Evolutionary conservation across 2,888 invertebrate species (phyloP).

Genomic region (Acanthopleura granulata): DNA sequence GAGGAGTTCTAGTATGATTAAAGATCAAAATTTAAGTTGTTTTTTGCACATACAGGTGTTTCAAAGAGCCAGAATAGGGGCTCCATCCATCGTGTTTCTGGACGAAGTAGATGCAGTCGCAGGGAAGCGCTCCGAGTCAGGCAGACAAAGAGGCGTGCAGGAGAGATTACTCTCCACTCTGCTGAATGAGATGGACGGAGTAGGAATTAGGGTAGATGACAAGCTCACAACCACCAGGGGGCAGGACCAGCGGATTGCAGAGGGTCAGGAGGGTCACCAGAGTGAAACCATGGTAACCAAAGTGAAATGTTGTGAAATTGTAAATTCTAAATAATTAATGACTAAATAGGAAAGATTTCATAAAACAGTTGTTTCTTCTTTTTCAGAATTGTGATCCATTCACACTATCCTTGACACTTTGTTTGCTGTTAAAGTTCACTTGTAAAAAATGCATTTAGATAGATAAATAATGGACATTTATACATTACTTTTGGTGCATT

Average conservation of each 20-base stretch:
- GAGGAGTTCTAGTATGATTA: too few relatives aligned
- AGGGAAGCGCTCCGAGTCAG: conserved; percentile 62
- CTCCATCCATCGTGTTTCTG: conserved; percentile 76
- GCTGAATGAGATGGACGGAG: conserved; percentile 79
- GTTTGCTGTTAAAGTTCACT: too few relatives aligned
- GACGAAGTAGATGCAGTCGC: conserved; percentile 75
- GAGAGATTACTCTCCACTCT: conserved; percentile 76
- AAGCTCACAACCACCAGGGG: conserved; percentile 23
- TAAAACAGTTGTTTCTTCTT: too few relatives aligned
- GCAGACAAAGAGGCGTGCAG: conserved; percentile 70
- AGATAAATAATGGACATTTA: too few relatives aligned
- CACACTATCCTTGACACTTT: too few relatives aligned
- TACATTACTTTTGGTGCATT: too few relatives aligned
- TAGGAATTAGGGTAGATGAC: conserved; percentile 69
- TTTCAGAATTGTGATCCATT: too few relatives aligned
- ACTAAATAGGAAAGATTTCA: too few relatives aligned
- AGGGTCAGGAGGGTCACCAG: conserved; percentile 24
- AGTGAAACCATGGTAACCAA: too few relatives aligned
- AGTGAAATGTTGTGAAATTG: too few relatives aligned
- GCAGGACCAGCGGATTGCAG: conserved; percentile 23
- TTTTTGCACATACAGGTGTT: conserved; percentile 70
- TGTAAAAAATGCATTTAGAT: too few relatives aligned
- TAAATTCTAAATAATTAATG: too few relatives aligned
- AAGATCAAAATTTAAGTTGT: neutral
- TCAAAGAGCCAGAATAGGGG: conserved; percentile 74